phyloP scores from a whole-genome alignment of 2,797 vertebrate species.

The Distichodus sexfasciatus region DNA sequence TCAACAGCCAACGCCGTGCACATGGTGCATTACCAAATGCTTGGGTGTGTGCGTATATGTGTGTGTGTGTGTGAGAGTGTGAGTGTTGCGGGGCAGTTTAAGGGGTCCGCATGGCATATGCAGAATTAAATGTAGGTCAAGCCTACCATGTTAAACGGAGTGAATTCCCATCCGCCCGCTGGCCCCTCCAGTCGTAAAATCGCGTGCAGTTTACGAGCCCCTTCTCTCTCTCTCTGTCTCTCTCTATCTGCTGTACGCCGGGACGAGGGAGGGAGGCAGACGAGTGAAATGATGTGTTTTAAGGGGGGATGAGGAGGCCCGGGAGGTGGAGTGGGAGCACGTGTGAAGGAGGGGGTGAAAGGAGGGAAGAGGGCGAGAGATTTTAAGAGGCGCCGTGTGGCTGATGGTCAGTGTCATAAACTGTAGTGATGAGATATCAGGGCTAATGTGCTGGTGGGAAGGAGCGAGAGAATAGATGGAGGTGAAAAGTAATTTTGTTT shows the following conservation, averaged over 20 bases:
- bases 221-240: background rate
- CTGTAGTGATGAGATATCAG: conserved; percentile 15
- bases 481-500: conserved; percentile 42
- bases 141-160: too few species aligned
- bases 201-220: background rate
- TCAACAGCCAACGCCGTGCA: conserved; percentile 36
- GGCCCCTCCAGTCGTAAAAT: background rate
- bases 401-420: background rate
- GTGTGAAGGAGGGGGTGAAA: background rate
- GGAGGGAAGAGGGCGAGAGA: too few species aligned
- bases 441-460: background rate
- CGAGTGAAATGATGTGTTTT: background rate
- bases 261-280: background rate
- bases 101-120: background rate
- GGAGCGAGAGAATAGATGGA: background rate
- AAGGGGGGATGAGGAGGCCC: background rate
- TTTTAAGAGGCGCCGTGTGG: background rate
- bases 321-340: background rate
- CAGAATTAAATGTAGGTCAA: too few species aligned
- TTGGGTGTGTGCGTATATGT: background rate
- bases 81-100: background rate
- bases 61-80: background rate
- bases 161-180: too few species aligned
- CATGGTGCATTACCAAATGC: conserved; percentile 20
- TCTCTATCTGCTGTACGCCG: too few species aligned